Percentiles rank a stretch among this genome's conserved stretches.
phyloP scores from a whole-genome alignment of 2,888 invertebrate species.

The Drosophila atripex region DNA sequence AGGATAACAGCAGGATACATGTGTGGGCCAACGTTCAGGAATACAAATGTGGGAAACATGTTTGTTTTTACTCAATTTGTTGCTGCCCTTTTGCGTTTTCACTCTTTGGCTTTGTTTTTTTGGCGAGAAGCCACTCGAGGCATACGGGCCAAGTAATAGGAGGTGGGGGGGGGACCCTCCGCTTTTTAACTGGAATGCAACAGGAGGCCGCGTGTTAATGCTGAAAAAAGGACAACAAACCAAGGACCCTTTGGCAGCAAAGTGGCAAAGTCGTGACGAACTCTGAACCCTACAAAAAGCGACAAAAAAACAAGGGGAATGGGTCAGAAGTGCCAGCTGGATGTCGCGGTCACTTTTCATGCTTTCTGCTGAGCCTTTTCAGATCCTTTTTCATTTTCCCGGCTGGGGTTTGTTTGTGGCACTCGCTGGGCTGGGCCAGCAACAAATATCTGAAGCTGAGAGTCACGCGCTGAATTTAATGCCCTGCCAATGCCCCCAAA shows the following conservation, averaged over 20 bases:
- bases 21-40: slow-evolving; percentile 40
- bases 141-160: slow-evolving; percentile 46
- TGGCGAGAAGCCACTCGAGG: slow-evolving; percentile 34
- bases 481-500: slow-evolving; percentile 44
- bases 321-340: slow-evolving; percentile 19
- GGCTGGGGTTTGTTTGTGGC: slow-evolving; percentile 1
- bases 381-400: slow-evolving; percentile 34
- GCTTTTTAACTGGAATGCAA: slow-evolving; percentile 62
- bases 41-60: slow-evolving; percentile 64
- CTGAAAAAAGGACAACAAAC: slow-evolving; percentile 49
- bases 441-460: slow-evolving; percentile 36
- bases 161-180: slow-evolving; percentile 28
- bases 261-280: slow-evolving; percentile 63
- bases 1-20: slow-evolving; percentile 48
- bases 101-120: slow-evolving; percentile 30
- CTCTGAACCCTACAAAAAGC: slow-evolving; percentile 33
- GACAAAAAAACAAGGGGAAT: slow-evolving; percentile 1
- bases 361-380: slow-evolving; percentile 55
- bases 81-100: slow-evolving; percentile 41
- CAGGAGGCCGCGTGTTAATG: slow-evolving; percentile 65
- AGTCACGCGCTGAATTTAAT: slow-evolving; percentile 51
- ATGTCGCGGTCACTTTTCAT: slow-evolving; percentile 57
- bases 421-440: slow-evolving; percentile 18
- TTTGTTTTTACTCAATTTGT: slow-evolving; percentile 45
- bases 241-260: slow-evolving; percentile 45